A percentile compares a stretch with the other conserved stretches of the same genome.
Conservation (phyloP, 1,140 invertebrate genomes). For the Amphibalanus amphitrite region DNA sequence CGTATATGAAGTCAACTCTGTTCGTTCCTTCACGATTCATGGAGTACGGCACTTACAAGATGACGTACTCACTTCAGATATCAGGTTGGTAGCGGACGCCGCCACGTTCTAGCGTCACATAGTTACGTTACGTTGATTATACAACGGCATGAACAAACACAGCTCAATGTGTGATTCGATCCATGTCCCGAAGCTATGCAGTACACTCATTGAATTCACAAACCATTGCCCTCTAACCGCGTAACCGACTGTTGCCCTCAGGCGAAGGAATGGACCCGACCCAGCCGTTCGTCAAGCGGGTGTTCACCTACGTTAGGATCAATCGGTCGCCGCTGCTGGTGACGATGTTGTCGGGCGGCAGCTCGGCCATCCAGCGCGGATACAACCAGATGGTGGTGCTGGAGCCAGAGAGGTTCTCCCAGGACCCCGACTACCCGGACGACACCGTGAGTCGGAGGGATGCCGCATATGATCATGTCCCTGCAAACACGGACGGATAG, state of each 20-base stretch:
- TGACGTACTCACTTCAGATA: slow-evolving; percentile 21
- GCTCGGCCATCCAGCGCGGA: slow-evolving; percentile 21
- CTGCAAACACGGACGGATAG: too few species aligned
- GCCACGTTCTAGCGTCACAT: too few species aligned
- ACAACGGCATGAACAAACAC: too few species aligned
- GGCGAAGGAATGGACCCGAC: slow-evolving; percentile 8
- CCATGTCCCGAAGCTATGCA: too few species aligned
- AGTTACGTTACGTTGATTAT: too few species aligned
- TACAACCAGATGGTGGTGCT: slow-evolving; percentile 18
- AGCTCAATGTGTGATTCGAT: too few species aligned
- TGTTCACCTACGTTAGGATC: slow-evolving; percentile 21
- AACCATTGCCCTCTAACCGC: too few species aligned
- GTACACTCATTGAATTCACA: too few species aligned
- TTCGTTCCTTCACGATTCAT: slow-evolving; percentile 21
- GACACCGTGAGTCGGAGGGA: slow-evolving; percentile 14
- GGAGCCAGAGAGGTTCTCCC: slow-evolving; percentile 21
- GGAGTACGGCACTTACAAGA: slow-evolving; percentile 19
- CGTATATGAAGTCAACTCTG: slow-evolving; percentile 21
- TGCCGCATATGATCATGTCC: too few species aligned
- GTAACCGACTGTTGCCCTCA: too few species aligned
- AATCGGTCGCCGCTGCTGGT: slow-evolving; percentile 20
- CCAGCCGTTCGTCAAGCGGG: slow-evolving; percentile 8
- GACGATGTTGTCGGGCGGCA: slow-evolving; percentile 20
- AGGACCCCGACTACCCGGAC: slow-evolving; percentile 24
- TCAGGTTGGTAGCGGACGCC: slow-evolving; percentile 17